A percentile compares a stretch with the other conserved stretches of the same genome.
Evolutionary conservation across 2,113 vertebrate genomes (phyloP).

Genomic region (Alces alces): DNA sequence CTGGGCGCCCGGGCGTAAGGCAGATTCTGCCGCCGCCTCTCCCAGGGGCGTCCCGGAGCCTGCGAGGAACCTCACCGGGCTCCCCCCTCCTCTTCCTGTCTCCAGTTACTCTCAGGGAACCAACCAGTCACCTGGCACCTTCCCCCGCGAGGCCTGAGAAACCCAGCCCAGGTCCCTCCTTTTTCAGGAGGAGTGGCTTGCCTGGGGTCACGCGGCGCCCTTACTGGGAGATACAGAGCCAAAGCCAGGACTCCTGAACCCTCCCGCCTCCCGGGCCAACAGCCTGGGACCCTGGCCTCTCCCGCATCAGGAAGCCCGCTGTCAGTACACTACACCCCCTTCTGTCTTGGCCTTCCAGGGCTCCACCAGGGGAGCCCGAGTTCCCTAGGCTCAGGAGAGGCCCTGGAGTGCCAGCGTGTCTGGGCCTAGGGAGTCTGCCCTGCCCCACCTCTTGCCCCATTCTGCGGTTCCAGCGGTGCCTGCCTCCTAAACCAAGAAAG

Average conservation of each 20-base stretch:
- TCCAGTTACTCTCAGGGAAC: constrained; percentile 24
- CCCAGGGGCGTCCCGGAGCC: not conserved
- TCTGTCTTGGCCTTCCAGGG: not conserved
- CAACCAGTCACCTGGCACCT: constrained; percentile 34
- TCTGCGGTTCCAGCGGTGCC: constrained; percentile 28
- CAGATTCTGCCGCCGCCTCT: not conserved
- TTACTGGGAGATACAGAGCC: not conserved
- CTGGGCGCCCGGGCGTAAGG: not conserved
- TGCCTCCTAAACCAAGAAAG: not conserved
- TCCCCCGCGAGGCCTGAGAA: constrained; percentile 33
- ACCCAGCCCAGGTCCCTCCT: not conserved
- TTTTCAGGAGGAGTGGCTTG: not conserved
- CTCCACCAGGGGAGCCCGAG: constrained; percentile 29
- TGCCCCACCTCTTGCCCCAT: constrained; percentile 28
- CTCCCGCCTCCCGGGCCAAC: not conserved
- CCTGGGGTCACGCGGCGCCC: not conserved
- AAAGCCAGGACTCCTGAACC: not conserved
- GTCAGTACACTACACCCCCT: not conserved
- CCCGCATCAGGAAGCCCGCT: not conserved
- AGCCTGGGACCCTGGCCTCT: not conserved
- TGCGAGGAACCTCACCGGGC: not conserved
- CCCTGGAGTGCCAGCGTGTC: constrained; percentile 50
- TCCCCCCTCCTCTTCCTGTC: not conserved
- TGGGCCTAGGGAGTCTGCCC: constrained; percentile 24
- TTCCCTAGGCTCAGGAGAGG: not conserved